Evolutionary conservation across 2,888 invertebrate genomes (phyloP).

Genomic region (Thera britannica): DNA sequence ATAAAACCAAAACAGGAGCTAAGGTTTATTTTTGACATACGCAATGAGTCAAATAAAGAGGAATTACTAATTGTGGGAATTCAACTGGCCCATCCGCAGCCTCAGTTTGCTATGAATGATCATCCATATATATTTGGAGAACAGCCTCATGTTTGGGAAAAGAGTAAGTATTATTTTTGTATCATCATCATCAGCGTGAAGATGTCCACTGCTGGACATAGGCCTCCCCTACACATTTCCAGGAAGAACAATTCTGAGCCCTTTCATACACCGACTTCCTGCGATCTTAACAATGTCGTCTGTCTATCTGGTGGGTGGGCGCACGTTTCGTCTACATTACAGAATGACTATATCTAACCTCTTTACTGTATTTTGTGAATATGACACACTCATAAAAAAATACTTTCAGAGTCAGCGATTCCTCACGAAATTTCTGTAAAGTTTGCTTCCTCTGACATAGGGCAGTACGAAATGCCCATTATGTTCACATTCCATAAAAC

Average conservation of each 20-base stretch:
- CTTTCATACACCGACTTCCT: too few species aligned
- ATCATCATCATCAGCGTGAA: too few species aligned
- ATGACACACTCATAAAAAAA: not conserved
- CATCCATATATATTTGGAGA: conserved; percentile 60
- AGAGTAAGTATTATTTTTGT: conserved; percentile 50
- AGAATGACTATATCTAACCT: not conserved
- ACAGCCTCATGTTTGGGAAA: conserved; percentile 51
- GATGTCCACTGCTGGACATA: too few species aligned
- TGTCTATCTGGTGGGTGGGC: too few species aligned
- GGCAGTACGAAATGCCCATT: conserved; percentile 76
- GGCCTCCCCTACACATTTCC: too few species aligned
- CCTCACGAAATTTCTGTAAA: conserved; percentile 52
- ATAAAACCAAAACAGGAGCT: conserved; percentile 58
- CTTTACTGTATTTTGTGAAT: not conserved
- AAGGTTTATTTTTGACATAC: conserved; percentile 57
- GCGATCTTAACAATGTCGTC: too few species aligned
- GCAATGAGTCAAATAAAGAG: conserved; percentile 61
- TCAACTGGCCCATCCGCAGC: conserved; percentile 65
- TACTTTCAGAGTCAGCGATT: conserved; percentile 57
- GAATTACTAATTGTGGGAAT: conserved; percentile 61
- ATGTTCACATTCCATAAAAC: conserved; percentile 69
- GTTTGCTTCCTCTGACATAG: conserved; percentile 57
- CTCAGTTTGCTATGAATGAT: conserved; percentile 57
- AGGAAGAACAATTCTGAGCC: too few species aligned
- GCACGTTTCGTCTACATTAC: too few species aligned